These are phyloP conservation scores for Aelia acuminata DNA, from an alignment of 2,888 invertebrate genomes.

Conservation along the genomic window DNA sequence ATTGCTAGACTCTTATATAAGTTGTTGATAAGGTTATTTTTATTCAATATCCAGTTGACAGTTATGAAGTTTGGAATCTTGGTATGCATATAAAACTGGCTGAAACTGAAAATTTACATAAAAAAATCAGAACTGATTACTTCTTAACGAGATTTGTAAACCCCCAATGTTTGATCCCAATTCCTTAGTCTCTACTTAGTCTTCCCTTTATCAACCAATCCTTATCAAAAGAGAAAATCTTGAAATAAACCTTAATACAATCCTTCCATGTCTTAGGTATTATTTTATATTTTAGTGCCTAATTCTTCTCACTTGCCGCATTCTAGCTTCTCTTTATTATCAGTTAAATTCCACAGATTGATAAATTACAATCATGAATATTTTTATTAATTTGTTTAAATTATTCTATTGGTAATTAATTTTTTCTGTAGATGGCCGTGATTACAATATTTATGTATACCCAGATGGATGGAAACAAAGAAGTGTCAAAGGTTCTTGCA, in stretches of 20 bases:
- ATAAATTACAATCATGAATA: not conserved
- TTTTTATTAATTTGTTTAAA: not conserved
- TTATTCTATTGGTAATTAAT: not conserved
- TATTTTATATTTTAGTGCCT: not conserved
- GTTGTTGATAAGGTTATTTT: not conserved
- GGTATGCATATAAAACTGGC: not conserved
- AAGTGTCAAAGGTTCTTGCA: constrained; percentile 60
- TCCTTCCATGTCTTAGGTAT: not conserved
- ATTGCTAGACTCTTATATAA: no score
- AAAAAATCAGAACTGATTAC: not conserved
- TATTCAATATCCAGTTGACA: not conserved
- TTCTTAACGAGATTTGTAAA: not conserved
- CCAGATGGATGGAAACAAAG: constrained; percentile 58
- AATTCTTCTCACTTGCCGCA: not conserved
- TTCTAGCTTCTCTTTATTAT: not conserved
- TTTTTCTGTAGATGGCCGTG: constrained; percentile 76
- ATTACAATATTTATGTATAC: constrained; percentile 77
- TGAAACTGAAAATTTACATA: not conserved
- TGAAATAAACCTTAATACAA: not conserved
- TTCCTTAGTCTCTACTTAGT: not conserved
- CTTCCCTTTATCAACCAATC: not conserved
- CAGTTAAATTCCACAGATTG: not conserved
- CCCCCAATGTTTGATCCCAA: not conserved
- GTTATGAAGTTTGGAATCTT: not conserved
- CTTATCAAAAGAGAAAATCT: not conserved